A percentile compares a stretch with the other conserved stretches of the same genome.
phyloP scores from a whole-genome alignment of 2,113 vertebrate genomes.

The Siniperca chuatsi region DNA sequence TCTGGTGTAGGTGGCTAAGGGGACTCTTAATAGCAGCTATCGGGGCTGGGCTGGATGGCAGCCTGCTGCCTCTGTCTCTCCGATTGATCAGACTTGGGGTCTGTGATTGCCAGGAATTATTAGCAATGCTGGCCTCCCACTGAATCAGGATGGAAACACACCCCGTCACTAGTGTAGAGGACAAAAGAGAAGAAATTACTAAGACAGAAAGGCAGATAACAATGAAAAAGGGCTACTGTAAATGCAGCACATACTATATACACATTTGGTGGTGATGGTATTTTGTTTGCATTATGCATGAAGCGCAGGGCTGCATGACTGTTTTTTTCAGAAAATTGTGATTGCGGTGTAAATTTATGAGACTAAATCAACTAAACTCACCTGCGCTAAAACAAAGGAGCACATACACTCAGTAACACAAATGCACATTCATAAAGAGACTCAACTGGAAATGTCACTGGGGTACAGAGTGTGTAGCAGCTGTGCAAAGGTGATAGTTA shows the following conservation, averaged over 20 bases:
- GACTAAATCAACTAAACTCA: neutral
- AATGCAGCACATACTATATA: neutral
- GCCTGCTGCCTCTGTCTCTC: conserved; percentile 71
- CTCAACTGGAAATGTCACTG: neutral
- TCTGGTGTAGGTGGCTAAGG: conserved; percentile 62
- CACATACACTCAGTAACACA: neutral
- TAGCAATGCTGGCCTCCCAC: conserved; percentile 48
- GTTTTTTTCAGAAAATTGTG: conserved; percentile 12
- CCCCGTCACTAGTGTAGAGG: conserved; percentile 4
- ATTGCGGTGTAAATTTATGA: neutral
- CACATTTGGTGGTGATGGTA: neutral
- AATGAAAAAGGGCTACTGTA: neutral
- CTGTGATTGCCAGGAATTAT: conserved; percentile 74
- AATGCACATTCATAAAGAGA: neutral
- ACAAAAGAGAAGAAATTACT: conserved; percentile 30
- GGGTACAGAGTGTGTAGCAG: conserved; percentile 38
- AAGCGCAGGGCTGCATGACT: neutral
- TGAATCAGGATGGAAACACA: conserved; percentile 55
- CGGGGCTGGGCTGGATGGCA: conserved; percentile 68
- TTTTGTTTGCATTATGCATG: conserved; percentile 6
- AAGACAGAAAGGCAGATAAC: neutral
- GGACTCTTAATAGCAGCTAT: conserved; percentile 74
- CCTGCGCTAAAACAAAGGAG: neutral
- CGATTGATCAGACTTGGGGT: conserved; percentile 72
- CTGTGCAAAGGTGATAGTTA: conserved; percentile 56